Base-by-base conservation (phyloP, 2,888 invertebrate genomes). In the Lochmaea capreae region DNA sequence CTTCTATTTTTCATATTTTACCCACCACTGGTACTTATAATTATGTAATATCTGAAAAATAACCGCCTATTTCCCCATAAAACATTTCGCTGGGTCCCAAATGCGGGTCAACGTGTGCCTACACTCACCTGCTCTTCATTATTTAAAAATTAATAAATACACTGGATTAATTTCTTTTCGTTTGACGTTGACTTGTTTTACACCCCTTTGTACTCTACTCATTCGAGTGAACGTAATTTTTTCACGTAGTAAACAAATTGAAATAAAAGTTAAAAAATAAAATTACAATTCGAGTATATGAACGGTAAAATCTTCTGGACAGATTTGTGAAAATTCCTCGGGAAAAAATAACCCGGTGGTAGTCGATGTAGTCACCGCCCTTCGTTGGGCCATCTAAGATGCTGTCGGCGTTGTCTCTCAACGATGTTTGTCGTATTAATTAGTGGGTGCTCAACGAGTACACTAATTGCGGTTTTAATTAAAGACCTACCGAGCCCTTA, bases 391-490 rank as follows among this genome's bases (percentile, higher is more conserved):
- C 42, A 62, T 62, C 62, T 39, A 42, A 63, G 62, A 63, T 43
- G 62, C 62, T 43, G 62, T 63, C 43, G 68, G 72, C 65, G 62
- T 75, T 43, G 65, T 57, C 62, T 57, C 58, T 74, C 75, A 65
- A 59, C 70, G 75, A 68, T 69, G 76, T 68, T 76, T 78, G 79
- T 78, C 84, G 85, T 86, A 85, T 86, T 86, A 86, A 86, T 86
- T 86, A 86, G 86, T 84, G 85, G 85, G 84, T 85, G 85, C 84
- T 86, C 84, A 85, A 84, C 84, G 68, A 33, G 83, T 80, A 81
- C 83, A 85, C 86, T 86, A 86, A 86, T 86, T 86, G 86, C 84
- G 84, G 86, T 85, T 85, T 86, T 86, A 86, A 86, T 86, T 86
- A 86, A 86, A 86, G 84, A 82, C 83, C 83, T 81, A 82, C 82